Evolutionary conservation across 2,113 vertebrate species (phyloP).

Genomic region (Prietella phreatophila): DNA sequence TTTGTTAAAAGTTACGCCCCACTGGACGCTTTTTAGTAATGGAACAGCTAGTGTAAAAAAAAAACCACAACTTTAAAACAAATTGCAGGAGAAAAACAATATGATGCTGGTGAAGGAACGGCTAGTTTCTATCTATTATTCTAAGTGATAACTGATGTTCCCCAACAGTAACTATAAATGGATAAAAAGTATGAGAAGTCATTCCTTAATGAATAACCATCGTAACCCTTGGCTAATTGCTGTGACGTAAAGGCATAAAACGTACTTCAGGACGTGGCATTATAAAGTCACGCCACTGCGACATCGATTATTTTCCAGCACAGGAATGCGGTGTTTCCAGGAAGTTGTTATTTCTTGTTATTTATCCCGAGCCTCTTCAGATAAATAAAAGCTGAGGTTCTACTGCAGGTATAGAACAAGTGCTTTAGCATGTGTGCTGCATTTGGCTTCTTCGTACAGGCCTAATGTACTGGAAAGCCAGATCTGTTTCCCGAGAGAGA

Average conservation of each 20-base stretch:
- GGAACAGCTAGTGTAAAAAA: background rate
- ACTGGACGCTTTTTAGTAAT: background rate
- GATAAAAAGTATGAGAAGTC: background rate
- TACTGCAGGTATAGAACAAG: constrained; percentile 63
- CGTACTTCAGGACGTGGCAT: background rate
- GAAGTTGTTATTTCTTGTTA: constrained; percentile 70
- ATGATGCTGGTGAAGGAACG: background rate
- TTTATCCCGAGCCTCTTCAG: constrained; percentile 61
- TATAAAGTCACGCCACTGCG: background rate
- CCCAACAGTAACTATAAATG: too few relatives aligned
- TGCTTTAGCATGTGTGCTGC: constrained; percentile 79
- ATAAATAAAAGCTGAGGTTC: constrained; percentile 67
- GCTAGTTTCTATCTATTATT: background rate
- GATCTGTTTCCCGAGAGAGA: constrained; percentile 47
- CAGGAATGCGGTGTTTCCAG: constrained; percentile 49
- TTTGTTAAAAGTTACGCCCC: background rate
- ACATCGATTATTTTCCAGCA: constrained; percentile 17
- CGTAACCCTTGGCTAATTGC: background rate
- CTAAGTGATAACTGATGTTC: background rate
- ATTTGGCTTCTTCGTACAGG: constrained; percentile 79
- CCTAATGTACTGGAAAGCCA: constrained; percentile 92
- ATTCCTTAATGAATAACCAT: background rate
- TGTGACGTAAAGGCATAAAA: background rate
- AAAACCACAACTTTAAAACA: background rate
- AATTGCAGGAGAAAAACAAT: background rate